Evolutionary conservation across 2,797 vertebrate genomes (phyloP).

Genomic region (Meda fulgida): DNA sequence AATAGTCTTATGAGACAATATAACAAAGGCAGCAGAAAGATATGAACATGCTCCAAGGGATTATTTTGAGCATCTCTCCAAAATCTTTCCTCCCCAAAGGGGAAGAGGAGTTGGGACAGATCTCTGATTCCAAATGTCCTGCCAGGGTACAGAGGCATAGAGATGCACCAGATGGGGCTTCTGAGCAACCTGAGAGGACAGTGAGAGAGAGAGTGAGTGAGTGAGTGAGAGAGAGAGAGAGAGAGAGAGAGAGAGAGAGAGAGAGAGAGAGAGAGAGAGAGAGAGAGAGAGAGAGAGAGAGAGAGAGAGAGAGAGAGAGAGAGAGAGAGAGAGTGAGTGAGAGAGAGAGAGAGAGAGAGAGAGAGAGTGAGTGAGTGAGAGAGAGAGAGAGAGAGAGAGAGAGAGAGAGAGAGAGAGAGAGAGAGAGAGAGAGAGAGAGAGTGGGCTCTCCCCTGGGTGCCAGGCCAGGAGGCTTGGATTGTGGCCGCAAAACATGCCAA

Average conservation of each 20-base stretch:
- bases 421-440: neutral
- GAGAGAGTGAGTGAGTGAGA: slow-evolving; percentile 6
- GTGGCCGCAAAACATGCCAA: slow-evolving; percentile 32
- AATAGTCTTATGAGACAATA: slow-evolving; percentile 3
- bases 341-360: slow-evolving; percentile 16
- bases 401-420: slow-evolving; percentile 12
- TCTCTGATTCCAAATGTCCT: slow-evolving; percentile 37
- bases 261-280: slow-evolving; percentile 11
- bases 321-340: slow-evolving; percentile 8
- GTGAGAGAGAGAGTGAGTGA: neutral
- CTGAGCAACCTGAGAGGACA: slow-evolving; percentile 40
- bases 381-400: slow-evolving; percentile 7
- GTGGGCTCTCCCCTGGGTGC: slow-evolving; percentile 9
- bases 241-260: slow-evolving; percentile 10
- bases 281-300: neutral
- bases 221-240: slow-evolving; percentile 27
- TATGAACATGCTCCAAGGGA: slow-evolving; percentile 12
- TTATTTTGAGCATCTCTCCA: slow-evolving; percentile 1
- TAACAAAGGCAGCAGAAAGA: slow-evolving; percentile 10
- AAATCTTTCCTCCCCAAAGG: neutral
- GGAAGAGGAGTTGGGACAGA: slow-evolving; percentile 44
- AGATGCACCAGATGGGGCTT: slow-evolving; percentile 60
- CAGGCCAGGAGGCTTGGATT: slow-evolving; percentile 33
- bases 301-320: neutral
- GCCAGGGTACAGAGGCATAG: slow-evolving; percentile 42